phyloP scores from a whole-genome alignment of 2,113 vertebrate species.

The Puntigrus tetrazona region DNA sequence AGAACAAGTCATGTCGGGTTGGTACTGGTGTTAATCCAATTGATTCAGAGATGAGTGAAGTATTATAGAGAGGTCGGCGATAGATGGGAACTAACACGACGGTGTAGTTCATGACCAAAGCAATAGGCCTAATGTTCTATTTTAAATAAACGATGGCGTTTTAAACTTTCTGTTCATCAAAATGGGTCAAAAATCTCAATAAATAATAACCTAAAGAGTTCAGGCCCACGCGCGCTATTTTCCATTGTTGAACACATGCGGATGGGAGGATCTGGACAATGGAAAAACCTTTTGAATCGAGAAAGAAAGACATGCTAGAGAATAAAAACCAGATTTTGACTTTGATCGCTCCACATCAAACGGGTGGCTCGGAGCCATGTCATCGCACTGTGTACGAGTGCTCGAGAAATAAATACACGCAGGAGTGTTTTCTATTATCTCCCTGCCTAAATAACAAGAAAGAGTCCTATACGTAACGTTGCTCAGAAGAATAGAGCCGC shows the following conservation, averaged over 20 bases:
- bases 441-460: background rate
- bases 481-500: background rate
- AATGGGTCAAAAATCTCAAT: background rate
- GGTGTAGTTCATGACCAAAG: background rate
- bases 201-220: background rate
- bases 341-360: conserved; percentile 5
- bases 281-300: conserved; percentile 9
- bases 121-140: too few species aligned
- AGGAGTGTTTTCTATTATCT: background rate
- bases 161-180: too few species aligned
- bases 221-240: background rate
- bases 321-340: conserved; percentile 5
- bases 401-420: background rate
- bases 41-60: background rate
- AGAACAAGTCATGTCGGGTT: background rate
- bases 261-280: background rate
- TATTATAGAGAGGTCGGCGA: background rate
- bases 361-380: background rate
- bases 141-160: too few species aligned
- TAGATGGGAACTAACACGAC: background rate
- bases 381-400: background rate
- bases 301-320: background rate
- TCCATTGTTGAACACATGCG: background rate
- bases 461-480: background rate
- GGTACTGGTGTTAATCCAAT: background rate